Conservation (phyloP, 2,797 vertebrate species). For the Sebastolobus altivelis region DNA sequence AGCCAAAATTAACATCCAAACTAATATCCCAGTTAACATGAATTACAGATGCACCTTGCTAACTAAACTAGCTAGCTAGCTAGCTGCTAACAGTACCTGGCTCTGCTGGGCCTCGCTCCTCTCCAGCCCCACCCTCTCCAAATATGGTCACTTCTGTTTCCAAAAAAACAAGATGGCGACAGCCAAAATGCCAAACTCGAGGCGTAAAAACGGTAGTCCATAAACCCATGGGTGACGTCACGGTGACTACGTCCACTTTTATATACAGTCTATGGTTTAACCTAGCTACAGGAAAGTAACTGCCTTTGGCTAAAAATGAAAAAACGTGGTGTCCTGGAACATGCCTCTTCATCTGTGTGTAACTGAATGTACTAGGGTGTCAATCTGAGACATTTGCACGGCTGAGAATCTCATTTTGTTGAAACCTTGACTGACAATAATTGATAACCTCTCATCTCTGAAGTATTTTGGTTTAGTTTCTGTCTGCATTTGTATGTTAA, state of each 20-base stretch:
- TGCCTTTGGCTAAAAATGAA: not conserved
- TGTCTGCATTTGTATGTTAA: not conserved
- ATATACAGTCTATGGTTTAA: not conserved
- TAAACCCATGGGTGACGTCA: not conserved
- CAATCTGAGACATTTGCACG: not conserved
- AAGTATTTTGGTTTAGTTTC: not conserved
- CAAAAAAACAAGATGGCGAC: not conserved
- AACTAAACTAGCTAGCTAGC: too few species aligned
- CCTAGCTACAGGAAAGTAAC: not conserved
- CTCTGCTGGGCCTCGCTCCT: too few species aligned
- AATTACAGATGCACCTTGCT: too few species aligned
- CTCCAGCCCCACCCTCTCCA: too few species aligned
- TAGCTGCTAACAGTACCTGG: too few species aligned
- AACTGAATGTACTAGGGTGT: not conserved
- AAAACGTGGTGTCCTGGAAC: not conserved
- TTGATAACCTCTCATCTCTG: not conserved
- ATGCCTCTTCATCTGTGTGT: not conserved
- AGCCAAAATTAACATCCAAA: too few species aligned
- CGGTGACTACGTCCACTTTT: not conserved
- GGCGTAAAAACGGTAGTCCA: too few species aligned
- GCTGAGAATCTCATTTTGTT: not conserved
- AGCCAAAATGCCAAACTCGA: too few species aligned
- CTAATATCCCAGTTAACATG: too few species aligned
- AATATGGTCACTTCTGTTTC: not conserved
- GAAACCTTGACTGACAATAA: not conserved